Evolutionary conservation across 2,888 invertebrate genomes (phyloP), one percentile per base, ranked within the genome.

Genomic region (Ornithoptera priamus): DNA sequence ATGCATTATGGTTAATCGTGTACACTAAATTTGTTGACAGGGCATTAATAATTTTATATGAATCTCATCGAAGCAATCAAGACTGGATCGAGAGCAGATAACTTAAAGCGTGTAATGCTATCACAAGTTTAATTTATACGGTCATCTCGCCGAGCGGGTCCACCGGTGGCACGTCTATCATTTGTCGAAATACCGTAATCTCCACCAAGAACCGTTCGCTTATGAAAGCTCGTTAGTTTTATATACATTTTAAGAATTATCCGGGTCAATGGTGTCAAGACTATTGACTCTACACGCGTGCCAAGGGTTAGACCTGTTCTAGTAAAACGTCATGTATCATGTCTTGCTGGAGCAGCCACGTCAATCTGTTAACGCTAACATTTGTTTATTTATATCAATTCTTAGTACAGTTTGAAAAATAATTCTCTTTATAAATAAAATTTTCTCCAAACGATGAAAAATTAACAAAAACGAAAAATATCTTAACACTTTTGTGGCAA

Each of bases 1-100:
- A 84, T 82, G 82, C 81, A 79, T 79, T 81, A 81, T 80, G 80
- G 75, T 81, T 85, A 85, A 86, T 83, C 81, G 83, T 81, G 78
- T 81, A 77, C 82, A 80, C 76, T 77, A 75, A 78, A 77, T 79
- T 77, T 76, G 80, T 76, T 73, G 83, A 85, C 87, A 84, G 80
- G 74, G 76, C 80, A 85, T 86, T 79, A 78, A 79, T 81, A 81
- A 81, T 83, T 81, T 73, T 79, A 74, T 73, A 74, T 77, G 73
- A 75, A 71, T 72, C 60, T 73, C 70, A 72, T 68, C 73, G 76
- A 77, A 78, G 76, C 75, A 71, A 73, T 66, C 72, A 79, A 76
- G 79, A 79, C 81, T 80, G 77, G 75, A 68, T 72, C 71, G 75
- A 70, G 69, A 56, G 70, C 71, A 65, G 65, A 73, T 67, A 75